phyloP scores from a whole-genome alignment of 1,140 invertebrate genomes.

The Neelides sp. region DNA sequence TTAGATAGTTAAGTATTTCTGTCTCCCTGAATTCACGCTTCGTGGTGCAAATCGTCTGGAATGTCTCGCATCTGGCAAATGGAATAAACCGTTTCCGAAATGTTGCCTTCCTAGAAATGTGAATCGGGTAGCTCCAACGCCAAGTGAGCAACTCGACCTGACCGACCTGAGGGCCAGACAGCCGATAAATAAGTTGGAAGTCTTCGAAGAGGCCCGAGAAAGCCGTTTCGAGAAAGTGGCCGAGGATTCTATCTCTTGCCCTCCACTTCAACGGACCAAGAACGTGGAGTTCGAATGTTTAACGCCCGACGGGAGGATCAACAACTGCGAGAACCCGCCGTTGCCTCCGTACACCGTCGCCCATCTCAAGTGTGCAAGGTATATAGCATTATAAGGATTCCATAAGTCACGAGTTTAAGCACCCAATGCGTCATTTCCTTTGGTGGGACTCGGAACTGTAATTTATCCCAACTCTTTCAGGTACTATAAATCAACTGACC shows the following conservation, averaged over 20 bases:
- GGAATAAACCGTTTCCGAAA: conserved; percentile 16
- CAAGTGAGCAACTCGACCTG: background rate
- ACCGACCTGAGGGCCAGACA: background rate
- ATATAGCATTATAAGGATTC: background rate
- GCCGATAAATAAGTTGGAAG: conserved; percentile 1
- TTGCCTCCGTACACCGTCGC: conserved; percentile 19
- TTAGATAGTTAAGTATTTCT: conserved; percentile 17
- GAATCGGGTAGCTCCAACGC: background rate
- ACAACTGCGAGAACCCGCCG: conserved; percentile 11
- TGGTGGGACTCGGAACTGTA: background rate
- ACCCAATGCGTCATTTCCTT: background rate
- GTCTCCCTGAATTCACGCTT: conserved; percentile 5
- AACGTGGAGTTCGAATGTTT: conserved; percentile 22
- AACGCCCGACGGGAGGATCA: conserved; percentile 8
- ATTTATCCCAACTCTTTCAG: conserved; percentile 6
- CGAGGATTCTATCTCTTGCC: conserved; percentile 12
- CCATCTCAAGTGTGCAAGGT: conserved; percentile 23
- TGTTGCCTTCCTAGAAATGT: conserved; percentile 6
- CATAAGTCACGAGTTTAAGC: background rate
- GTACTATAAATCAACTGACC: conserved; percentile 17
- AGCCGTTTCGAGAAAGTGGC: background rate
- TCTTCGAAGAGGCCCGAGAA: conserved; percentile 15
- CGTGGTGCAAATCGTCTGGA: conserved; percentile 2
- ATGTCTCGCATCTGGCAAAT: conserved; percentile 12
- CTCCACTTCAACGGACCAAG: conserved; percentile 9